Percentiles rank a stretch among this genome's conserved stretches.
phyloP scores from a whole-genome alignment of 2,797 vertebrate genomes.

The Salarias fasciatus region DNA sequence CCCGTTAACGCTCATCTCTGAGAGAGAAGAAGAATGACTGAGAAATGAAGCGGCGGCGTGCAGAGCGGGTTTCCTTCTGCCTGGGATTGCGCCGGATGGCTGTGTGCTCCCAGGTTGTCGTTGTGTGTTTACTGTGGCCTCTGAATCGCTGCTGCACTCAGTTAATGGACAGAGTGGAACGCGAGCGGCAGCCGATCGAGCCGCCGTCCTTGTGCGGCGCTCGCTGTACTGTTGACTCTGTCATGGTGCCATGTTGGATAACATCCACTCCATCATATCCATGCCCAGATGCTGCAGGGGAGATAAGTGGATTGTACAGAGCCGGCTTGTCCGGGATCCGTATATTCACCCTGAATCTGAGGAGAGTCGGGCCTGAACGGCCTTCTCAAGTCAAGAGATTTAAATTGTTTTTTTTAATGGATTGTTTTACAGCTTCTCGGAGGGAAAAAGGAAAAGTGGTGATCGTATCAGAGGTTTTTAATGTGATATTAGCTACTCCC shows the following conservation, averaged over 20 bases:
- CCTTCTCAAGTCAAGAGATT: conserved; percentile 75
- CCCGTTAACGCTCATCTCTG: too few relatives aligned
- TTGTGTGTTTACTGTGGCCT: too few relatives aligned
- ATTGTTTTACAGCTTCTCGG: conserved; percentile 78
- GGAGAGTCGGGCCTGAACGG: conserved; percentile 70
- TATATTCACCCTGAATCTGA: conserved; percentile 68
- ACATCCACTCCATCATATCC: conserved; percentile 71
- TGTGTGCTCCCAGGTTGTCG: too few relatives aligned
- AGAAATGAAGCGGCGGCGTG: too few relatives aligned
- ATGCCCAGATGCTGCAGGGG: conserved; percentile 80
- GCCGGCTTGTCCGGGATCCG: conserved; percentile 74
- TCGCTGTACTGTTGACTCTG: conserved; percentile 73
- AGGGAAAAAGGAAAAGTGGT: conserved; percentile 49
- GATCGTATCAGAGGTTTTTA: conserved; percentile 71
- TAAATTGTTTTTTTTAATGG: conserved; percentile 58
- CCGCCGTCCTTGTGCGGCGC: conserved; percentile 66
- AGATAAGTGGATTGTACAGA: too few relatives aligned
- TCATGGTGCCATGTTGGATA: conserved; percentile 76
- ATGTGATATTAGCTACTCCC: conserved; percentile 75
- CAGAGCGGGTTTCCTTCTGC: too few relatives aligned
- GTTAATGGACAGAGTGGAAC: conserved; percentile 52
- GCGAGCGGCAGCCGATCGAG: conserved; percentile 30
- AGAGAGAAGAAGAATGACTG: too few relatives aligned
- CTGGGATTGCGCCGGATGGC: too few relatives aligned
- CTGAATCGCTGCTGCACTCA: too few relatives aligned